phyloP scores from a whole-genome alignment of 2,888 invertebrate genomes.

The Atethmia centrago region DNA sequence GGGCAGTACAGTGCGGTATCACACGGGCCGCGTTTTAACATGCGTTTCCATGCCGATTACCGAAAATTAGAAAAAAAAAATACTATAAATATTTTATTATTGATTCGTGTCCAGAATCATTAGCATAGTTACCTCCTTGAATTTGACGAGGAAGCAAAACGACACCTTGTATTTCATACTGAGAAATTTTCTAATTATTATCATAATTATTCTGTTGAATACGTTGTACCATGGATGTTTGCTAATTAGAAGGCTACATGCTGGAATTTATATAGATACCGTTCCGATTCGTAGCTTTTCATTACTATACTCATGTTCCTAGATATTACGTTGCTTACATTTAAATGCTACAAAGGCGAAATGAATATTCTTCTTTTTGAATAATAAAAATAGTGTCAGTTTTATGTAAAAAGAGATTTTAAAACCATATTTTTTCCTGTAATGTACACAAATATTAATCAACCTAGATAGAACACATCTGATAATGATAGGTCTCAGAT shows the following conservation, averaged over 20 bases:
- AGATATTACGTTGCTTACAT: background rate
- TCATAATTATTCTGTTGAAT: background rate
- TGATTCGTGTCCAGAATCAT: too few species aligned
- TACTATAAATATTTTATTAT: too few species aligned
- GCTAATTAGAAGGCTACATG: background rate
- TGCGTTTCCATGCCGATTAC: too few species aligned
- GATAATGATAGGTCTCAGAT: slow-evolving; percentile 19
- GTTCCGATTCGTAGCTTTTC: background rate
- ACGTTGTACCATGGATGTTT: background rate
- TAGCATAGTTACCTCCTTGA: too few species aligned
- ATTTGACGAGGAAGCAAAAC: too few species aligned
- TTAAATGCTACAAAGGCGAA: background rate
- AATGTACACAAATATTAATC: slow-evolving; percentile 1
- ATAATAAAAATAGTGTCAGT: background rate
- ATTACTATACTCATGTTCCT: background rate
- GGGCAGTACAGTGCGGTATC: too few species aligned
- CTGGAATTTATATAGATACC: background rate
- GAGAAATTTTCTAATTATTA: background rate
- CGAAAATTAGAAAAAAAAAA: too few species aligned
- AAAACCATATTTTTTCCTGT: background rate
- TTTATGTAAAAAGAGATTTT: background rate
- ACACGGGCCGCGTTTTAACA: too few species aligned
- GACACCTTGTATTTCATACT: too few species aligned
- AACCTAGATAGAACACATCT: background rate
- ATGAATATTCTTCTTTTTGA: background rate